These are phyloP conservation scores for Alectura lathami DNA, from an alignment of 2,113 vertebrate species.

Conservation along the genomic window DNA sequence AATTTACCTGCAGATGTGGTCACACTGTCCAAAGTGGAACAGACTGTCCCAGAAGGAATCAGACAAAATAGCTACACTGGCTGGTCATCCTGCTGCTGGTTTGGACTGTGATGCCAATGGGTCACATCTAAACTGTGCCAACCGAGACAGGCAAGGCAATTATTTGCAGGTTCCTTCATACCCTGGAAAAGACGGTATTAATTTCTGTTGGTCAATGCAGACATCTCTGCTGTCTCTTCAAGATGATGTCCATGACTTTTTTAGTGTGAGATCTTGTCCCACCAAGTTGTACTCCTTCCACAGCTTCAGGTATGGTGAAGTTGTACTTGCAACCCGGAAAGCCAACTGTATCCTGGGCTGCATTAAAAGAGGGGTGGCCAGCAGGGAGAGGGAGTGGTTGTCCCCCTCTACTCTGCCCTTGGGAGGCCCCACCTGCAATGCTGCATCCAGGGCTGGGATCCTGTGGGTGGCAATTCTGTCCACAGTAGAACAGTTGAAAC, in stretches of 20 bases:
- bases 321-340: too few species aligned
- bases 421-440: too few species aligned
- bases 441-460: too few species aligned
- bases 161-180: neutral
- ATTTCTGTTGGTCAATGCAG: neutral
- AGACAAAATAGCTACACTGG: neutral
- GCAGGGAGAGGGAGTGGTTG: too few species aligned
- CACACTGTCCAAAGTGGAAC: neutral
- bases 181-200: neutral
- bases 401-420: too few species aligned
- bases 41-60: neutral
- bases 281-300: neutral
- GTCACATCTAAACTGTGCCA: neutral
- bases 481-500: too few species aligned
- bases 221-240: neutral
- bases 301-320: neutral
- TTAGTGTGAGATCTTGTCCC: neutral
- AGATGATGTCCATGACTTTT: neutral
- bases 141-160: neutral
- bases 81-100: neutral
- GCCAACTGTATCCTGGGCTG: too few species aligned
- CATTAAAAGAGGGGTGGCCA: too few species aligned
- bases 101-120: neutral
- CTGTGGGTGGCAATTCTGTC: too few species aligned
- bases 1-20: neutral